Evolutionary conservation across 2,797 vertebrate species (phyloP), one percentile per base, ranked within the genome.

Genomic region (Sebastes minor): DNA sequence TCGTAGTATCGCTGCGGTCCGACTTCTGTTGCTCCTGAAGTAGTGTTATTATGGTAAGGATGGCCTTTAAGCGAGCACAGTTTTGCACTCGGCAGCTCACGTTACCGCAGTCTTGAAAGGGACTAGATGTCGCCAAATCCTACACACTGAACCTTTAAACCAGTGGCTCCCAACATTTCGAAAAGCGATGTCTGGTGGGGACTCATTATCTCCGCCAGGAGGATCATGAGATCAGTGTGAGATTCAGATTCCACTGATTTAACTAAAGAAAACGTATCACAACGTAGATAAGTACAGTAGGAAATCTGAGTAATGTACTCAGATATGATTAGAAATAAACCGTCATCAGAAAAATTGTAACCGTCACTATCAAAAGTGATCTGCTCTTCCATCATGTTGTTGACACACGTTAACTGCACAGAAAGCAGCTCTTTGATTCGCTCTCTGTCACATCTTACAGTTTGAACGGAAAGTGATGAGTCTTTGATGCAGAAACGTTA

Each of bases 381-480:
- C 46, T 76, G 20, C 22, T 46, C 53, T 6, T 71, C 59, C 14
- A 56, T 59, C 33, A 7, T 35, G 66, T 60, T 75, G 53, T 49
- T 66, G 30, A 56, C 49, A 23, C 4, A 2, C 30, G 35, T 38
- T 49, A 49, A 7, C 30, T 71, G 33, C 14, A 69, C 57, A 66
- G 4, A 79, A 18, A 74, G 46, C 25, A 53, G n/a, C 10, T 23
- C 30, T 64, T 27, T 70, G 65, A 49, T 53, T 28, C 25, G 33
- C 32, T 65, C 33, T 63, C 57, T 2, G 61, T 87, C 80, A 72
- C 25, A 30, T 63, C 8, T 85, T 49, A 53, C 60, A 33, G 79
- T 76, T 85, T 66, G 57, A 20, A 61, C 2, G 87, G 90, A 93
- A 91, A 93, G 25, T 75, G 61, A 59, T 66, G 69, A 82, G 52